Evolutionary conservation across 2,797 vertebrate genomes (phyloP).

Genomic region (Protonibea diacanthus): DNA sequence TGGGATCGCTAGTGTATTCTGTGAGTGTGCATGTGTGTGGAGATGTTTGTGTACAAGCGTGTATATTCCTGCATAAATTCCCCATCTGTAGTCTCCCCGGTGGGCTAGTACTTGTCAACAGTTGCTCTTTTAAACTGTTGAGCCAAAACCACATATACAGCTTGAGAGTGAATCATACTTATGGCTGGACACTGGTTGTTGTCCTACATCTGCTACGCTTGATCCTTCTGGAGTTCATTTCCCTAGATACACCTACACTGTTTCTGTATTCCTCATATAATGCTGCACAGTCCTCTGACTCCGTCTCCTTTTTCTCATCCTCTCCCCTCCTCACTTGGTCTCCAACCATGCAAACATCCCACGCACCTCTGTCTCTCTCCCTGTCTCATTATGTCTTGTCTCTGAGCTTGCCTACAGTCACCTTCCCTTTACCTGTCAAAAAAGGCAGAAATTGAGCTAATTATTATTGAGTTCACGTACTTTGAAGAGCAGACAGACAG

Average conservation of each 20-base stretch:
- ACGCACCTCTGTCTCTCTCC: conserved; percentile 13
- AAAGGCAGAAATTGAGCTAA: conserved; percentile 21
- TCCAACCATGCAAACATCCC: conserved; percentile 31
- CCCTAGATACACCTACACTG: background rate
- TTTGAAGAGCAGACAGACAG: conserved; percentile 13
- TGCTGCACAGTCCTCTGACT: conserved; percentile 2
- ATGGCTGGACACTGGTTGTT: conserved; percentile 6
- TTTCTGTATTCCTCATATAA: conserved; percentile 12
- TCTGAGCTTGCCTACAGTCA: conserved; percentile 38
- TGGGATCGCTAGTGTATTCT: conserved; percentile 25
- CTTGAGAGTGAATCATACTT: conserved; percentile 17
- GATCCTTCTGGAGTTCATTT: conserved; percentile 5
- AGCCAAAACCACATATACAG: background rate
- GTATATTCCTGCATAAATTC: conserved; percentile 3
- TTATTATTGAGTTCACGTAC: conserved; percentile 19
- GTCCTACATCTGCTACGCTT: conserved; percentile 5
- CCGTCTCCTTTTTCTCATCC: background rate
- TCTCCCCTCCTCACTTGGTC: conserved; percentile 15
- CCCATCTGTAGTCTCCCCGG: background rate
- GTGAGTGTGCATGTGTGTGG: background rate
- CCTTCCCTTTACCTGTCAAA: conserved; percentile 38
- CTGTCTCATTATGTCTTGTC: conserved; percentile 32
- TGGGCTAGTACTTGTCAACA: conserved; percentile 12
- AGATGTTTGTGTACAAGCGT: conserved; percentile 8
- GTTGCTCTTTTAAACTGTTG: conserved; percentile 18